These are phyloP conservation scores for Sthenelais limicola DNA, from an alignment of 2,888 invertebrate species.

Conservation along the genomic window DNA sequence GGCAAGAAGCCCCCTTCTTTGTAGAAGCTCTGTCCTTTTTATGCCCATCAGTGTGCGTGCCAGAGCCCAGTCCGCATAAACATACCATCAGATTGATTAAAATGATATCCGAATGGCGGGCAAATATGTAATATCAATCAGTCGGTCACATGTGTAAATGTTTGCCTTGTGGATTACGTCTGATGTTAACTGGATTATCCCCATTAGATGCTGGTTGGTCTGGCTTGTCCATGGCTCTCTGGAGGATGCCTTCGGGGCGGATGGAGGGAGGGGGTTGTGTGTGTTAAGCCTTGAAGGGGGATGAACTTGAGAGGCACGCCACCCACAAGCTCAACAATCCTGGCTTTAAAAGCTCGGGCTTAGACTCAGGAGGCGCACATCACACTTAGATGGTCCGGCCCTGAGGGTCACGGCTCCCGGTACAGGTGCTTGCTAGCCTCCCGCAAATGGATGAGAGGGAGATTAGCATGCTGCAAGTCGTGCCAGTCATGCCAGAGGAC, in stretches of 20 bases:
- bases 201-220: slow-evolving; percentile 16
- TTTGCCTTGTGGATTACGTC: slow-evolving; percentile 33
- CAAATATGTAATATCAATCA: slow-evolving; percentile 42
- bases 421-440: slow-evolving; percentile 36
- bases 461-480: slow-evolving; percentile 31
- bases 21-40: background rate
- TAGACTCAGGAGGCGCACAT: background rate
- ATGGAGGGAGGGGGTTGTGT: background rate
- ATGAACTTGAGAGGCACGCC: background rate
- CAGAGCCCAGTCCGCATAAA: background rate
- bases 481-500: no score
- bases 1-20: background rate
- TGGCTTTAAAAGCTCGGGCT: slow-evolving; percentile 29
- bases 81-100: slow-evolving; percentile 36
- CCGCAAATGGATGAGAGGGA: slow-evolving; percentile 33
- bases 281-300: background rate
- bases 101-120: slow-evolving; percentile 38
- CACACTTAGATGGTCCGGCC: slow-evolving; percentile 30
- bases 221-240: background rate
- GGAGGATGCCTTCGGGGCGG: slow-evolving; percentile 19
- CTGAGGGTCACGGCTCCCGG: slow-evolving; percentile 25
- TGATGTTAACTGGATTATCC: slow-evolving; percentile 42
- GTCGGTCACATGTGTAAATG: slow-evolving; percentile 34
- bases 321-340: slow-evolving; percentile 28
- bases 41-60: background rate